Conservation (phyloP, 2,797 vertebrate species). For the Aphelocoma californica region DNA sequence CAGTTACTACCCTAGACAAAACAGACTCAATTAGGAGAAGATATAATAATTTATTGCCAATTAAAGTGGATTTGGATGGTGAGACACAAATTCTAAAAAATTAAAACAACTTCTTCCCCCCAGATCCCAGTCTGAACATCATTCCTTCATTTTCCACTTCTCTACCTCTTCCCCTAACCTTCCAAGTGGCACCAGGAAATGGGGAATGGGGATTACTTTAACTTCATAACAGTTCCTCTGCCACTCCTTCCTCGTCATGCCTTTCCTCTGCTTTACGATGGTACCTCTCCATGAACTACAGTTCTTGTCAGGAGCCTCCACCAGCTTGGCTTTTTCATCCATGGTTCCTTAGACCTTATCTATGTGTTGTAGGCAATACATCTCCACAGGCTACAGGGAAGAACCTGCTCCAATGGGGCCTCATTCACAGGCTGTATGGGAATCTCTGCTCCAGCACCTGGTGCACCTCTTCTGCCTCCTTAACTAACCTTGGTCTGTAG, state of each 20-base stretch:
- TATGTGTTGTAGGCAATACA: neutral
- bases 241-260: neutral
- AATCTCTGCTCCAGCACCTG: neutral
- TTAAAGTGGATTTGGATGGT: neutral
- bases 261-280: neutral
- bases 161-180: neutral
- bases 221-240: neutral
- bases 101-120: neutral
- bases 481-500: neutral
- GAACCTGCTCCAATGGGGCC: neutral
- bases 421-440: neutral
- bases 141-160: neutral
- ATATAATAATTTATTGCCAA: neutral
- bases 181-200: accelerated
- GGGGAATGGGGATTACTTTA: accelerated
- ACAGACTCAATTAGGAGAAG: neutral
- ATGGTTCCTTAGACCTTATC: neutral
- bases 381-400: neutral
- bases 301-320: neutral
- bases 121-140: accelerated
- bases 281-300: neutral
- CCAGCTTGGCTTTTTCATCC: neutral
- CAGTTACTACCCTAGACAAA: neutral
- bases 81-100: neutral
- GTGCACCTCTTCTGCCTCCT: neutral